Evolutionary conservation across 2,888 invertebrate species (phyloP).

Genomic region (Drosophila imparisetae): DNA sequence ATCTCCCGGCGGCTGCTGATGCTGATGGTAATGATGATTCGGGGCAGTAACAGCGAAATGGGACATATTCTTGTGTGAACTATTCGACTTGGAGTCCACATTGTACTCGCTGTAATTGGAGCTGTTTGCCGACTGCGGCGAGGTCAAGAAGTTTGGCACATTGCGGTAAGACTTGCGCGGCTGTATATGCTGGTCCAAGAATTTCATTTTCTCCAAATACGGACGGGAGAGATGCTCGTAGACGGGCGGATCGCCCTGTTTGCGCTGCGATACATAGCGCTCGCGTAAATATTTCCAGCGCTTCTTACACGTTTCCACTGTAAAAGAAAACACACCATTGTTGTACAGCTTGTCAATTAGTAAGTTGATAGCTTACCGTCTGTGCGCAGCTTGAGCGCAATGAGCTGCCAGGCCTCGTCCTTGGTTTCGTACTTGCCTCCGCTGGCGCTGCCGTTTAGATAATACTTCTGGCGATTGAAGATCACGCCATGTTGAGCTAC

Average conservation of each 20-base stretch:
- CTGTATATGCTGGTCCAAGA: conserved; percentile 84
- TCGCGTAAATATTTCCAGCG: conserved; percentile 85
- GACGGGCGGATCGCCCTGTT: conserved; percentile 84
- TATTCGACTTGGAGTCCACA: conserved; percentile 84
- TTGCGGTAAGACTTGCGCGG: conserved; percentile 84
- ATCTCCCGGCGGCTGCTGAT: conserved; percentile 51
- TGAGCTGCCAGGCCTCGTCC: conserved; percentile 84
- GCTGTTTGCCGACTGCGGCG: conserved; percentile 82
- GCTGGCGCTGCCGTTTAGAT: conserved; percentile 77
- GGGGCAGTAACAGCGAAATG: conserved; percentile 60
- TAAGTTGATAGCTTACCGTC: conserved; percentile 79
- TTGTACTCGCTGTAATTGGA: conserved; percentile 83
- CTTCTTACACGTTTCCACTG: conserved; percentile 85
- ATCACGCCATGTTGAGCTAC: conserved; percentile 84
- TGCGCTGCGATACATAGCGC: conserved; percentile 84
- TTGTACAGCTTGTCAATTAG: conserved; percentile 11
- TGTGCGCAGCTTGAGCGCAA: conserved; percentile 82
- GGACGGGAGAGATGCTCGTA: conserved; percentile 85
- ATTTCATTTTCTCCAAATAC: conserved; percentile 85
- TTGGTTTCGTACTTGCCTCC: conserved; percentile 84
- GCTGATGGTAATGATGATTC: conserved; percentile 75
- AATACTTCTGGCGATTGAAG: conserved; percentile 84
- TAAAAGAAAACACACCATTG: conserved; percentile 14
- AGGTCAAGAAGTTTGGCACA: conserved; percentile 83
- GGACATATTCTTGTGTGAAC: conserved; percentile 80